A percentile compares a stretch with the other conserved stretches of the same genome.
phyloP scores from a whole-genome alignment of 2,888 invertebrate species.

The Periphyllus acericola region DNA sequence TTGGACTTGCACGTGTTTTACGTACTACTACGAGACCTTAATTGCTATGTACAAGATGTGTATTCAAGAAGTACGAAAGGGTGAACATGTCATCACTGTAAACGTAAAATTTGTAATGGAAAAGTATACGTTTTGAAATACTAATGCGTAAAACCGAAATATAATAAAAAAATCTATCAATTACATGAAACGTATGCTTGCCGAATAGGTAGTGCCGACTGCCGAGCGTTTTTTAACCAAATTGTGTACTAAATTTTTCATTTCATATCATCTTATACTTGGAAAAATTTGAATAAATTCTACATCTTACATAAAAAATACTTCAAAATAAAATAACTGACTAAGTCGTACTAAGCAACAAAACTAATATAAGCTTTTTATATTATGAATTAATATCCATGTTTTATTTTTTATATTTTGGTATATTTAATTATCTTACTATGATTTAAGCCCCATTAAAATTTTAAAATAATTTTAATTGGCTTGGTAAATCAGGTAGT shows the following conservation, averaged over 20 bases:
- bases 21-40: constrained; percentile 33
- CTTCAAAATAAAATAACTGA: neutral
- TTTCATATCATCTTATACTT: neutral
- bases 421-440: no score
- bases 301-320: neutral
- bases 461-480: no score
- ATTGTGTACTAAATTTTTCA: neutral
- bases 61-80: constrained; percentile 20
- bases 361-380: no score
- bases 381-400: no score
- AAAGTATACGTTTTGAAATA: neutral
- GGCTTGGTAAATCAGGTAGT: no score
- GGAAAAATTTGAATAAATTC: neutral
- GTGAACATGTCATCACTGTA: constrained; percentile 21
- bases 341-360: no score
- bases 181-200: neutral
- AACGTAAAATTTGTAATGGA: neutral
- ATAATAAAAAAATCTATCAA: neutral
- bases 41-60: constrained; percentile 26
- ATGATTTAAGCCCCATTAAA: no score
- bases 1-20: constrained; percentile 48
- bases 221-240: neutral
- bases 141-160: neutral
- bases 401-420: no score
- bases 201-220: neutral